Evolutionary conservation across 2,113 vertebrate genomes (phyloP).

Genomic region (Capricornis sumatraensis): DNA sequence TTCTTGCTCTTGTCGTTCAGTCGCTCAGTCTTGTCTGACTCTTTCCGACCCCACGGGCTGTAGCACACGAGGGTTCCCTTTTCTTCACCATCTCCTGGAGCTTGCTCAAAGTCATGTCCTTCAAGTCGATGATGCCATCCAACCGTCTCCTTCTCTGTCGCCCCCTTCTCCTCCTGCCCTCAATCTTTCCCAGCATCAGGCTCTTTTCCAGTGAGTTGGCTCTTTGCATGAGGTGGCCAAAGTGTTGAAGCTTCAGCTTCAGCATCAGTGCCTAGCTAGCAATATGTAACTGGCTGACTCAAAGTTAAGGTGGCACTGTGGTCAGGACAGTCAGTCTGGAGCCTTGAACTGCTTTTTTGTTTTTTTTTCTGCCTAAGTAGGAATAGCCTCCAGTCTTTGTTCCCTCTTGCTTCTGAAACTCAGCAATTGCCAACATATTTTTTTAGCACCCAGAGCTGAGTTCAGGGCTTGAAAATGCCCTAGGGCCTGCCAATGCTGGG

Average conservation of each 20-base stretch:
- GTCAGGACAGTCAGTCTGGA: neutral
- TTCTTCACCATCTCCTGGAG: neutral
- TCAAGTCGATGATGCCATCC: neutral
- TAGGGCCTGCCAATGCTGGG: neutral
- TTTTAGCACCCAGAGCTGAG: neutral
- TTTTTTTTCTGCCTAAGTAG: neutral
- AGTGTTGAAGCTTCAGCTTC: neutral
- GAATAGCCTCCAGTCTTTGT: neutral
- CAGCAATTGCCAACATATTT: neutral
- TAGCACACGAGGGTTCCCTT: neutral
- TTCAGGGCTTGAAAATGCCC: neutral
- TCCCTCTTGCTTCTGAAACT: neutral
- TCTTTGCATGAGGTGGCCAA: neutral
- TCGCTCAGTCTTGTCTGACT: neutral
- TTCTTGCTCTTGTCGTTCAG: neutral
- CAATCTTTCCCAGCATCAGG: neutral
- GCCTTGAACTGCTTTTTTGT: neutral
- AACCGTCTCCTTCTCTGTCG: accelerated
- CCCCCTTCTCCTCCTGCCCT: neutral
- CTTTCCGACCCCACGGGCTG: accelerated
- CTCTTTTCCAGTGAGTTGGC: neutral
- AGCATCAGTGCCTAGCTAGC: neutral
- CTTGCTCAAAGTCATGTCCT: neutral
- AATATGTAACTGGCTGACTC: neutral
- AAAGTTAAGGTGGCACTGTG: neutral